Base-by-base conservation (phyloP, 1,140 invertebrate species). In the Himalopsyche phryganea region DNA sequence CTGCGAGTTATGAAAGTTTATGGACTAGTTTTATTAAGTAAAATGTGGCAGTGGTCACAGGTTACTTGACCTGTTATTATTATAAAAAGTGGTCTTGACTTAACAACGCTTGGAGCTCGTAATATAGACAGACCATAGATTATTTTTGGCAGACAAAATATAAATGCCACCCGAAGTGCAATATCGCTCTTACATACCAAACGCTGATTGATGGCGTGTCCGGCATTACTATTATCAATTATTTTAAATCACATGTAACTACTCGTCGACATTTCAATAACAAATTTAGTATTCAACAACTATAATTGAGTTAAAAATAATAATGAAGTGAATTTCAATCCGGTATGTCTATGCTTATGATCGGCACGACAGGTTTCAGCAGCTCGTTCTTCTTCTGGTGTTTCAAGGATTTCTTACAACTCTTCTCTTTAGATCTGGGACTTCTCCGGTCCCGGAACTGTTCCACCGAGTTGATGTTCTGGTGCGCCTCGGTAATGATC, bases 321-420 rank as follows among this genome's bases (percentile, higher is more conserved):
- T 28, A 28, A 5, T 28, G 9, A 28, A 28, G 23, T 28, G 23
- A 28, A 42, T 13, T 73, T 88, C 85, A 94, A 81, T 94, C 91
- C 11, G 91, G 91, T 81, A 90, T 87, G 66, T 94, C 90, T 74
- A 94, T 92, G 60, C 89, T 89, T 42, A 92, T 82, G 59, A 91
- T 87, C 66, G 90, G 91, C 73, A 92, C 85, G 56, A 93, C 88
- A 53, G 90, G 89, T 74, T 92, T 93, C 66, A 84, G 78, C 17
- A 83, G 74, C 75, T 90, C 87, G 64, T 85, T 85, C 69, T 90
- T 87, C 70, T 87, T 86, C 36, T 78, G 68, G 60, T 84, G 80
- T 65, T 82, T 85, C 73, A 69, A 82, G 65, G 68, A 78, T 74
- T 77, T 85, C 81, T 73, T 85, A 76, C 68, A 82, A 66, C 69